phyloP scores from a whole-genome alignment of 2,888 invertebrate genomes.

The Campaea margaritaria region DNA sequence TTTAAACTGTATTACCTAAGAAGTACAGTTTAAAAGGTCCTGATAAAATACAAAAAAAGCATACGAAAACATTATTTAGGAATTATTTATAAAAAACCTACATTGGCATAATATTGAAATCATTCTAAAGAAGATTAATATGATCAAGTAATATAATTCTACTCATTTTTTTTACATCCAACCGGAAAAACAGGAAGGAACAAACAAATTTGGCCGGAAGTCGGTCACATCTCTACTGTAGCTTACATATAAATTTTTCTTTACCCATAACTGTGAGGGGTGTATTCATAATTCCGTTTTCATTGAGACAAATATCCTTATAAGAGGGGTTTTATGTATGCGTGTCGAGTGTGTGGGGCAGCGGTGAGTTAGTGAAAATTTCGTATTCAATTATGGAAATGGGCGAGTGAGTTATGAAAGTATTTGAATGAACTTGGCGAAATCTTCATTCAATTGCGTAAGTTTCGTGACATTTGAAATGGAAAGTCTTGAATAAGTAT shows the following conservation, averaged over 20 bases:
- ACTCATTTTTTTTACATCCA: neutral
- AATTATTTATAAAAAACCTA: too few relatives aligned
- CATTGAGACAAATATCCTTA: slow-evolving; percentile 84
- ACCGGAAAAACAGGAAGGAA: neutral
- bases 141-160: too few relatives aligned
- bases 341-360: slow-evolving; percentile 59
- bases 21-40: too few relatives aligned
- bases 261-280: slow-evolving; percentile 63
- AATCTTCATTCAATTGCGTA: slow-evolving; percentile 14
- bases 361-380: slow-evolving; percentile 59
- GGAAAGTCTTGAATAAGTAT: too few relatives aligned
- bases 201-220: slow-evolving; percentile 4
- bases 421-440: slow-evolving; percentile 29
- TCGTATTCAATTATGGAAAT: slow-evolving; percentile 55
- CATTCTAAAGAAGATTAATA: too few relatives aligned
- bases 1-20: too few relatives aligned
- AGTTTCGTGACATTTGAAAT: neutral
- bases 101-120: too few relatives aligned
- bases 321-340: slow-evolving; percentile 71
- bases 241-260: slow-evolving; percentile 69
- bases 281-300: slow-evolving; percentile 79
- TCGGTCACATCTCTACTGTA: slow-evolving; percentile 17
- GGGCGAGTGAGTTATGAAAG: slow-evolving; percentile 39
- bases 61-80: too few relatives aligned
- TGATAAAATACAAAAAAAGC: too few relatives aligned